Evolutionary conservation across 1,140 invertebrate species (phyloP).

Genomic region (Caenorhabditis inopinata): DNA sequence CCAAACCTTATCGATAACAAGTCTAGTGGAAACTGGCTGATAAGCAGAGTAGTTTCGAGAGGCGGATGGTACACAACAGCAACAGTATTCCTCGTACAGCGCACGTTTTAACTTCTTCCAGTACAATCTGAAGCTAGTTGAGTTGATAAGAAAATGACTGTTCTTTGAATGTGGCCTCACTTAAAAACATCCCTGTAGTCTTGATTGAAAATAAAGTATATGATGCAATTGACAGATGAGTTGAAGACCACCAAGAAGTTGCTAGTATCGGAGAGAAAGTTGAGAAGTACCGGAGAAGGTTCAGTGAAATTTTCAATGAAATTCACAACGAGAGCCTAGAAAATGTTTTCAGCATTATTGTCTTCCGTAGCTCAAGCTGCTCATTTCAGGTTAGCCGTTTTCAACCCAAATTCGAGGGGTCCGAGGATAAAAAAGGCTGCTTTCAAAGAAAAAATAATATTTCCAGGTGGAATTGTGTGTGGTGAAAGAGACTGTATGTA

Average conservation of each 20-base stretch:
- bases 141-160: neutral
- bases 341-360: neutral
- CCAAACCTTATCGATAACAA: constrained; percentile 21
- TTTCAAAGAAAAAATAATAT: no score
- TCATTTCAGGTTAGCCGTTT: no score
- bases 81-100: neutral
- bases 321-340: constrained; percentile 62
- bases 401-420: no score
- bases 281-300: constrained; percentile 61
- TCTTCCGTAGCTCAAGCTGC: no score
- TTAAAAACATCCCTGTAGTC: constrained; percentile 61
- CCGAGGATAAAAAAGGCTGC: no score
- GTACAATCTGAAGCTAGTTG: constrained; percentile 9
- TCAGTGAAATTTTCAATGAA: constrained; percentile 65
- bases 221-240: constrained; percentile 60
- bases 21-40: neutral
- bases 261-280: constrained; percentile 61
- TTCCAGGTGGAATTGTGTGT: no score
- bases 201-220: constrained; percentile 63
- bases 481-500: no score
- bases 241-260: constrained; percentile 66
- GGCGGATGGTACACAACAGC: neutral
- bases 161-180: neutral
- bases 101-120: neutral
- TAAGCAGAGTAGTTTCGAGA: neutral